phyloP scores from a whole-genome alignment of 2,113 vertebrate genomes.

The Nothocercus nigrocapillus region DNA sequence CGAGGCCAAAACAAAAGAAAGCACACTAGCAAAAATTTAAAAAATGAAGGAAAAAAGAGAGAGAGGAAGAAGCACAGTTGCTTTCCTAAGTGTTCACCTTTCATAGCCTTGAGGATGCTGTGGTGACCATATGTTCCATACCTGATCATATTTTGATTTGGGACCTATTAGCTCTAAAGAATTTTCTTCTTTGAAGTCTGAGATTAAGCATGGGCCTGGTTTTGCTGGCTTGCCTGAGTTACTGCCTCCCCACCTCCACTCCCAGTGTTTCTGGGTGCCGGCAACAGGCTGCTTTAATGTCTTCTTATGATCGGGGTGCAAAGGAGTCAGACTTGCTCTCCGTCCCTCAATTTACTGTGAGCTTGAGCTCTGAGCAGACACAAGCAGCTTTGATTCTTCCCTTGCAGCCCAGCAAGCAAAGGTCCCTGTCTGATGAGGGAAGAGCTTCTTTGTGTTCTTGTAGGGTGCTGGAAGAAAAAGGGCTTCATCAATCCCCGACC shows the following conservation, averaged over 20 bases:
- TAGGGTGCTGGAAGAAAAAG: not conserved
- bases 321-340: not conserved
- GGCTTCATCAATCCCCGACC: too few species aligned
- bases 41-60: not conserved
- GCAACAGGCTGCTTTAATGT: not conserved
- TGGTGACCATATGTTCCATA: conserved; percentile 64
- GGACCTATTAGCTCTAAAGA: conserved; percentile 40
- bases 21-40: not conserved
- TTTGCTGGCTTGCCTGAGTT: conserved; percentile 11
- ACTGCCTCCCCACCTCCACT: not conserved
- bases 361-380: not conserved
- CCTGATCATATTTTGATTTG: conserved; percentile 54
- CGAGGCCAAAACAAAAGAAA: conserved; percentile 30
- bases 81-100: not conserved
- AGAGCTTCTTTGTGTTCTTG: not conserved
- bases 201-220: not conserved
- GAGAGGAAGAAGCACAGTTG: not conserved
- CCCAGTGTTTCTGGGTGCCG: not conserved
- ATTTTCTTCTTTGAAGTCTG: conserved; percentile 57
- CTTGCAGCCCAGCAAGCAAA: not conserved
- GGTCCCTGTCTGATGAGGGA: not conserved
- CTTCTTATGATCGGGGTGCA: not conserved
- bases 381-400: not conserved
- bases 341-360: rapidly evolving
- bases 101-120: not conserved